Percentiles rank a stretch among this genome's conserved stretches.
These are phyloP conservation scores for Acrobasis repandana DNA, from an alignment of 2,888 invertebrate species.

Conservation along the genomic window DNA sequence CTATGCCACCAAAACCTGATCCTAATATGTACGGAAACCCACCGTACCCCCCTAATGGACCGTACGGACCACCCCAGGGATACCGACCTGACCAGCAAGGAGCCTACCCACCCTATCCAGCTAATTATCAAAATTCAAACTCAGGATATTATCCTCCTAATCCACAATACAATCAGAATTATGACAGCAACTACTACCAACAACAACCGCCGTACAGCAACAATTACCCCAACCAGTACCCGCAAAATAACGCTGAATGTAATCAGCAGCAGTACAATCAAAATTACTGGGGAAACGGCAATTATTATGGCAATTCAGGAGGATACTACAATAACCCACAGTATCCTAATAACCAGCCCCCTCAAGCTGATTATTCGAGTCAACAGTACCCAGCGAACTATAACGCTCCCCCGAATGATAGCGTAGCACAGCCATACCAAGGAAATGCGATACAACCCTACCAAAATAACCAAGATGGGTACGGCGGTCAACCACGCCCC, in stretches of 20 bases:
- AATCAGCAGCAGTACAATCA: conserved; percentile 64
- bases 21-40: conserved; percentile 50
- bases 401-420: conserved; percentile 50
- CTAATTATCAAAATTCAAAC: conserved; percentile 74
- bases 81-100: conserved; percentile 61
- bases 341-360: conserved; percentile 61
- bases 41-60: conserved; percentile 61
- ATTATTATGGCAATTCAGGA: conserved; percentile 62
- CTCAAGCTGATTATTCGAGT: conserved; percentile 58
- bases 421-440: conserved; percentile 47
- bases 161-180: conserved; percentile 62
- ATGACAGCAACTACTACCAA: conserved; percentile 68
- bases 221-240: conserved; percentile 74
- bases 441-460: conserved; percentile 60
- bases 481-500: conserved; percentile 53
- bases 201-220: conserved; percentile 63
- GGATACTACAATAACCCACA: conserved; percentile 72
- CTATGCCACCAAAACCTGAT: conserved; percentile 49
- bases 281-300: conserved; percentile 71
- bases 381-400: conserved; percentile 65
- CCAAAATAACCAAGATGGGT: conserved; percentile 60
- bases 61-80: conserved; percentile 52
- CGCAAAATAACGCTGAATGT: conserved; percentile 56
- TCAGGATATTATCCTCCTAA: conserved; percentile 41
- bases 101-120: conserved; percentile 67